A percentile compares a stretch with the other conserved stretches of the same genome.
phyloP scores from a whole-genome alignment of 2,888 invertebrate species.

The Netelia melanura region DNA sequence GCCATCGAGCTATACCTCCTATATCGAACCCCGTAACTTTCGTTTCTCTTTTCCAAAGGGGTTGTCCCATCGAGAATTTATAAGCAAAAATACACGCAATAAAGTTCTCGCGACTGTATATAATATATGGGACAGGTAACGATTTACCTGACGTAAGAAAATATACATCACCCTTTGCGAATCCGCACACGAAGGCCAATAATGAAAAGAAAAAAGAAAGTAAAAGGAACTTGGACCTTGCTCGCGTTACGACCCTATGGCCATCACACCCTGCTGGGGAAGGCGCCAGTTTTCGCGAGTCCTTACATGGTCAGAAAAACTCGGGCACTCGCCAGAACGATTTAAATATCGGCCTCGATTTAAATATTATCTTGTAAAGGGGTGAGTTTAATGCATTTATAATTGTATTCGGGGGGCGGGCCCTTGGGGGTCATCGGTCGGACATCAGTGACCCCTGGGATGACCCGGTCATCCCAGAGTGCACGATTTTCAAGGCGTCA shows the following conservation, averaged over 20 bases:
- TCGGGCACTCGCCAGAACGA: conserved; percentile 73
- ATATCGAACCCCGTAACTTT: conserved; percentile 15
- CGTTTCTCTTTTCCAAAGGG: conserved; percentile 65
- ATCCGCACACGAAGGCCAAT: conserved; percentile 49
- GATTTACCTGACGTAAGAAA: conserved; percentile 50
- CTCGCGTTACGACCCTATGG: not conserved
- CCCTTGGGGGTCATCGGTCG: conserved; percentile 80
- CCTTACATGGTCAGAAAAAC: conserved; percentile 8
- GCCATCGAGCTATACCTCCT: conserved; percentile 34
- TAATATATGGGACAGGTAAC: conserved; percentile 49
- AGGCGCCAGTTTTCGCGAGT: conserved; percentile 51
- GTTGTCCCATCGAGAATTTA: conserved; percentile 78
- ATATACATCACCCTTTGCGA: conserved; percentile 54
- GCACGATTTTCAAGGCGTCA: conserved; percentile 43
- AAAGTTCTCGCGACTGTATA: conserved; percentile 73
- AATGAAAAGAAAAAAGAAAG: conserved; percentile 7
- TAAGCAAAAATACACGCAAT: conserved; percentile 83
- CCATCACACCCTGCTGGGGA: not conserved
- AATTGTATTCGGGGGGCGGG: conserved; percentile 82
- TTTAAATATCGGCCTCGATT: conserved; percentile 79
- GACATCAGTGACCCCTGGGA: conserved; percentile 82
- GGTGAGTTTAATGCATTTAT: conserved; percentile 84
- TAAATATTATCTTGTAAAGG: conserved; percentile 79
- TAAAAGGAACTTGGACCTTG: conserved; percentile 13
- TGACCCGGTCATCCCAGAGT: conserved; percentile 76